Evolutionary conservation across 2,888 invertebrate species (phyloP).

Genomic region (Thelaira solivaga): DNA sequence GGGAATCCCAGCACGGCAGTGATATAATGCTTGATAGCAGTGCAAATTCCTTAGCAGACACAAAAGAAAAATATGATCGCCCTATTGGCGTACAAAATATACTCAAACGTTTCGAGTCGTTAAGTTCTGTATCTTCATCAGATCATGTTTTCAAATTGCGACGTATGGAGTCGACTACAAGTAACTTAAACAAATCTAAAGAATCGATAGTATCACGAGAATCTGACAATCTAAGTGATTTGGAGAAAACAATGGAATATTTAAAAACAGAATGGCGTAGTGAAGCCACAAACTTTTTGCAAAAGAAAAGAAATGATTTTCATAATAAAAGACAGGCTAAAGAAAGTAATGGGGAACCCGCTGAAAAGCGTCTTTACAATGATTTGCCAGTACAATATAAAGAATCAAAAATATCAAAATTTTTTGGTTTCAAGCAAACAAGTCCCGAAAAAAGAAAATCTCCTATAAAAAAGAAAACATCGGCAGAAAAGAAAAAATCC

Average conservation of each 20-base stretch:
- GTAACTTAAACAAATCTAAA: slow-evolving; percentile 71
- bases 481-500: slow-evolving; percentile 68
- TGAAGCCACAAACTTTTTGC: slow-evolving; percentile 75
- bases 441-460: slow-evolving; percentile 63
- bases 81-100: slow-evolving; percentile 71
- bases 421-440: slow-evolving; percentile 71
- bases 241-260: slow-evolving; percentile 76
- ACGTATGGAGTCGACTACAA: slow-evolving; percentile 72
- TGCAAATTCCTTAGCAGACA: not conserved
- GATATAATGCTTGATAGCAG: not conserved
- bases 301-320: slow-evolving; percentile 74
- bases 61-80: slow-evolving; percentile 64
- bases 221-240: slow-evolving; percentile 72
- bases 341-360: slow-evolving; percentile 59
- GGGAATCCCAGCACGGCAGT: slow-evolving; percentile 65
- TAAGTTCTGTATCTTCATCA: slow-evolving; percentile 71
- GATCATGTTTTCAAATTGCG: slow-evolving; percentile 68
- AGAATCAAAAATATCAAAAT: slow-evolving; percentile 73
- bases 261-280: slow-evolving; percentile 74
- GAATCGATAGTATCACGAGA: slow-evolving; percentile 70
- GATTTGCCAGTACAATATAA: slow-evolving; percentile 70
- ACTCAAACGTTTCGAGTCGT: slow-evolving; percentile 73
- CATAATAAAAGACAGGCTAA: slow-evolving; percentile 68
- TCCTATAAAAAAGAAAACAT: slow-evolving; percentile 64
- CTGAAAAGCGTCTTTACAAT: slow-evolving; percentile 40